phyloP scores from a whole-genome alignment of 1,140 invertebrate genomes.

The Acyrthosiphon pisum region DNA sequence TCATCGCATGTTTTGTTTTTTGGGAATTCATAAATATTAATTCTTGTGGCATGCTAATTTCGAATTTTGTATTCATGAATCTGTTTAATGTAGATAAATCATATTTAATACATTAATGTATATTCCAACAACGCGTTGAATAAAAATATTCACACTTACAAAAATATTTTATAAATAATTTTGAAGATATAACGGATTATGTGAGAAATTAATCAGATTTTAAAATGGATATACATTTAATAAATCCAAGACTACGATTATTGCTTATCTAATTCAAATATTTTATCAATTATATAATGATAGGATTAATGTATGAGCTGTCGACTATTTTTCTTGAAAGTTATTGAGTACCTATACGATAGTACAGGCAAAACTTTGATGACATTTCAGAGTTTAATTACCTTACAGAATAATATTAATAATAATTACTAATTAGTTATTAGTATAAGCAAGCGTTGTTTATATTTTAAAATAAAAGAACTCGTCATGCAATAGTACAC shows the following conservation, averaged over 20 bases:
- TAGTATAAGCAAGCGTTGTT: too few species aligned
- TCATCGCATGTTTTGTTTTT: neutral
- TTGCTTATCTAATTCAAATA: neutral
- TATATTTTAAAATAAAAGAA: too few species aligned
- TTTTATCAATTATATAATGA: neutral
- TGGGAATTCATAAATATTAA: neutral
- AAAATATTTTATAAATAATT: neutral
- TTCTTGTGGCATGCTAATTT: neutral
- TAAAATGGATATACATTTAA: neutral
- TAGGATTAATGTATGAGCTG: neutral
- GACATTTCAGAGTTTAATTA: neutral
- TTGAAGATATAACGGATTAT: neutral
- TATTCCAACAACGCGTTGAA: neutral
- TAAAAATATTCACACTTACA: neutral
- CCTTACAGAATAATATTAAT: neutral
- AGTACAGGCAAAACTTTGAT: neutral
- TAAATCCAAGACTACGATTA: neutral
- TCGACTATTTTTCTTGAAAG: neutral
- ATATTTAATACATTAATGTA: constrained; percentile 57
- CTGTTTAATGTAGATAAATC: constrained; percentile 8
- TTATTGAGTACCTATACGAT: neutral
- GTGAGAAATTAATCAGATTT: neutral
- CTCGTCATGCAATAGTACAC: too few species aligned
- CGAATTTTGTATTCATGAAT: neutral
- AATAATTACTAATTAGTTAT: neutral